Evolutionary conservation across 2,797 vertebrate species (phyloP), one percentile per base, ranked within the genome.

Genomic region (Manis javanica): DNA sequence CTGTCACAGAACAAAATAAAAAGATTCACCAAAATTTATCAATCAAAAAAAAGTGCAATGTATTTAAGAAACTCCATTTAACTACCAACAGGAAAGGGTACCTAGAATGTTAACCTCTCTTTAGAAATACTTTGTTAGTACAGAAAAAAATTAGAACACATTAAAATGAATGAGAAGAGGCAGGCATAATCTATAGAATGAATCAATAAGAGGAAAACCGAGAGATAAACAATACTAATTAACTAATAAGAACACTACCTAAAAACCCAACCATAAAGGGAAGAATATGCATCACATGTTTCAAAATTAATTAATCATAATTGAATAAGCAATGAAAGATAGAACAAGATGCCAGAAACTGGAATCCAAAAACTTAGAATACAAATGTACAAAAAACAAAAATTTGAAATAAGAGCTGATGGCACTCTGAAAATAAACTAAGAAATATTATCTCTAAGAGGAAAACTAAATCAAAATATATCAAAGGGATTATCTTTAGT

Each of bases 261-360:
- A n/a, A 79, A 53, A 91, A 39, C 29, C 29, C 1, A 37, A 8
- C 68, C 53, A 84, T 19, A 64, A 78, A 83, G 12, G 3, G 21
- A 10, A 49, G 12, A 63, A 69, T 29, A 49, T 57, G 39, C 57
- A 71, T 37, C 64, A 86, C 21, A 51, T 51, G 72, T 14, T 91
- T 77, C 31, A 87, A 88, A 83, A 72, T n/a, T n/a, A 93, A 85
- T 64, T 85, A 71, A 51, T 72, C 81, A 66, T 68, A n/a, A 81
- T 68, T 90, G 84, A 84, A 49, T 49, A 57, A 77, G 37, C 8
- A 57, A 39, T 64, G 14, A 78, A 78, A 83, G n/a, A 72, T 72
- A 31, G 39, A 55, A 63, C 4, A 68, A 1, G 29, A 18, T 26
- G 59, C 2, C 12, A 15, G 10, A 90, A 81, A 49, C 81, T 31